phyloP scores from a whole-genome alignment of 2,888 invertebrate genomes.

The Drosophila nigricruria region DNA sequence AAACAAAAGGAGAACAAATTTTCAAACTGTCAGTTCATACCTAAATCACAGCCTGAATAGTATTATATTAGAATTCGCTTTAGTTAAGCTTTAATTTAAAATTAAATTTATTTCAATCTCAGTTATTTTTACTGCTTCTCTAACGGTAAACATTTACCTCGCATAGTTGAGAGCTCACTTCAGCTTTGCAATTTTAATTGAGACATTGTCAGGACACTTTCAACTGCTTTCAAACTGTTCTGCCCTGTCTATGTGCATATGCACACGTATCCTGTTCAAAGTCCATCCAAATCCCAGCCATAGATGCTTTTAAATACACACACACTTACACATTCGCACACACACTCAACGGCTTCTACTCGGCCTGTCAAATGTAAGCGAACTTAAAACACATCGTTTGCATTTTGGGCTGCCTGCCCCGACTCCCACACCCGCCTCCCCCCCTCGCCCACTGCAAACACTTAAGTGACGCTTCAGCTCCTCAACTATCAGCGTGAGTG shows the following conservation, averaged over 20 bases:
- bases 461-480: constrained; percentile 78
- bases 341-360: constrained; percentile 61
- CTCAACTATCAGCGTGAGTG: constrained; percentile 70
- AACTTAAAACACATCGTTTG: constrained; percentile 81
- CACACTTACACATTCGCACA: constrained; percentile 34
- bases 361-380: constrained; percentile 79
- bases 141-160: constrained; percentile 41
- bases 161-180: constrained; percentile 45
- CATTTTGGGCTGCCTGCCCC: constrained; percentile 54
- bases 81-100: constrained; percentile 1
- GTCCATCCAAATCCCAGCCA: constrained; percentile 41
- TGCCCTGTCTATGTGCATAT: constrained; percentile 23
- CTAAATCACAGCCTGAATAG: background rate
- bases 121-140: background rate
- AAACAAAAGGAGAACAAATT: background rate
- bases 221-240: constrained; percentile 45
- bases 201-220: constrained; percentile 65
- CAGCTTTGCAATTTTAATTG: constrained; percentile 67
- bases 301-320: constrained; percentile 73
- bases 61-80: background rate
- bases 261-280: constrained; percentile 54
- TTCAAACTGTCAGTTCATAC: background rate
- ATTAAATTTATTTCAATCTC: background rate
- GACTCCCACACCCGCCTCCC: background rate
- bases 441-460: constrained; percentile 43